These are phyloP conservation scores for Onychomys torridus DNA, from an alignment of 2,797 vertebrate species.

Conservation along the genomic window DNA sequence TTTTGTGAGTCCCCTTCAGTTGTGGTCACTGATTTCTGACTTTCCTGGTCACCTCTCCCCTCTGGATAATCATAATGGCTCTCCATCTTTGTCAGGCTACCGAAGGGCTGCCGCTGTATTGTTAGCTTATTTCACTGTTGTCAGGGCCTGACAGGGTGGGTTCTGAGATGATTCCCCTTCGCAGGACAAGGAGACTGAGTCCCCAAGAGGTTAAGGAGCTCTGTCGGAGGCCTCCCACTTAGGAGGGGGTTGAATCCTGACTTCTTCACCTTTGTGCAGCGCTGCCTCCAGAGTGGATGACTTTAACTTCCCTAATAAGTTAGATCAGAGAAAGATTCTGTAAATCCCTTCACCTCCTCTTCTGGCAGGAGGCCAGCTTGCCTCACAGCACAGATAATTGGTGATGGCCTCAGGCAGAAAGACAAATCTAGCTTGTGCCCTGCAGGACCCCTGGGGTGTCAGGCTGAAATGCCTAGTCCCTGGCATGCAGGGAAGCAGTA, in stretches of 20 bases:
- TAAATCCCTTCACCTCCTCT: constrained; percentile 35
- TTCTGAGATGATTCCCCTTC: background rate
- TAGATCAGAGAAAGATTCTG: constrained; percentile 71
- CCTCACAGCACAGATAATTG: constrained; percentile 75
- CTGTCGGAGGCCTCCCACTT: background rate
- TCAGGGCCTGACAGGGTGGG: background rate
- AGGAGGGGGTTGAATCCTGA: background rate
- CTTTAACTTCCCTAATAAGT: constrained; percentile 61
- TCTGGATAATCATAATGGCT: background rate
- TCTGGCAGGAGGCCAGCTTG: constrained; percentile 62
- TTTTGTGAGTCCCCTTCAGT: background rate
- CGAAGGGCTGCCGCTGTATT: background rate
- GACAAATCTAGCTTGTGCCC: constrained; percentile 79
- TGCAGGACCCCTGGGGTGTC: constrained; percentile 66
- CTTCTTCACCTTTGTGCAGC: background rate
- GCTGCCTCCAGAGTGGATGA: background rate
- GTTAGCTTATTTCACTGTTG: accelerated
- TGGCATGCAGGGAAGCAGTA: background rate
- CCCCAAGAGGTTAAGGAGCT: background rate
- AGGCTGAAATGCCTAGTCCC: constrained; percentile 9
- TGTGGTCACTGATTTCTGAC: background rate
- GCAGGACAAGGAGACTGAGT: background rate
- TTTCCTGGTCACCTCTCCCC: background rate
- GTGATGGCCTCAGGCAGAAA: constrained; percentile 75
- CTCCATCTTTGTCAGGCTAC: background rate